Evolutionary conservation across 2,888 invertebrate genomes (phyloP), one percentile per base, ranked within the genome.

Genomic region (Drosophila basisetae): DNA sequence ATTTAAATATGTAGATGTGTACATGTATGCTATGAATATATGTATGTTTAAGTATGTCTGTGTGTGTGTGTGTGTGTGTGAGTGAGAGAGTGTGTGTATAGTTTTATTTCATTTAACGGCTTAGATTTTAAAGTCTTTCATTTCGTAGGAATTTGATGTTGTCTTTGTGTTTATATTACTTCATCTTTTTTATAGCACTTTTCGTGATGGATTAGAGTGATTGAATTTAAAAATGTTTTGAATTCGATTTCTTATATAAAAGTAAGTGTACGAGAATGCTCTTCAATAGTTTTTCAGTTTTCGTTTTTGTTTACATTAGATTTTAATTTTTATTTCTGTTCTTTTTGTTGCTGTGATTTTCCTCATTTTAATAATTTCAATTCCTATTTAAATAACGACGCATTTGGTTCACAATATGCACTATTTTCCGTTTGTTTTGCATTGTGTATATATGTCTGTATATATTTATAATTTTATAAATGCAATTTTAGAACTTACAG

Each of bases 91-190:
- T 50, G 61, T 79, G 61, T 76, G 76, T 78, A 62, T 73, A 84
- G 70, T 79, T 78, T 73, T 81, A 77, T 69, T 84, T 89, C 73
- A 76, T 84, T 83, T 78, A 90, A 84, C 78, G 76, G 80, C 89
- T 83, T 89, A 89, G 79, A 82, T 82, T 88, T 87, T 87, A 92
- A 92, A 92, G 92, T 92, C 92, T 92, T 92, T 92, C 84, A 92
- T 92, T 92, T 92, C 92, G 91, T 92, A 92, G 92, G 92, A 92
- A 92, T 92, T 92, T 84, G 78, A 83, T 78, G 77, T 91, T 84
- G 73, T 87, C 82, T 83, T 80, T 85, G 86, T 83, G 73, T 82
- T 73, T 73, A 58, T 66, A 69, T 53, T n/a, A n/a, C 58, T 41
- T 58, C 61, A 52, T 53, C 37, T 63, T 49, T 71, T 78, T 71